Percentiles rank a stretch among this genome's conserved stretches.
These are phyloP conservation scores for Rhamnusium bicolor DNA, from an alignment of 2,888 invertebrate genomes.

Conservation along the genomic window DNA sequence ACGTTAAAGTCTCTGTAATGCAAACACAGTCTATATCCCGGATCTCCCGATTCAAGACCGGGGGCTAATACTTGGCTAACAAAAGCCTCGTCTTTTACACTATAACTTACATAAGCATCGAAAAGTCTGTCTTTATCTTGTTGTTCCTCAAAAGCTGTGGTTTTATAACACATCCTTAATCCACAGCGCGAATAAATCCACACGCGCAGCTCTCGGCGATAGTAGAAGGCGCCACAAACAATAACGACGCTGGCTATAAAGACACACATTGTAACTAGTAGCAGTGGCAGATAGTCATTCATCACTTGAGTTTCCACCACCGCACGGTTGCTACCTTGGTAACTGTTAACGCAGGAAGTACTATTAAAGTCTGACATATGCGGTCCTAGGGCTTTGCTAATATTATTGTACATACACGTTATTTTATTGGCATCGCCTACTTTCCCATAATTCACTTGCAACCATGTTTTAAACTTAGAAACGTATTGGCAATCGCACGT, in stretches of 20 bases:
- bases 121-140: conserved; percentile 89
- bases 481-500: conserved; percentile 92
- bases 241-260: conserved; percentile 84
- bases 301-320: conserved; percentile 84
- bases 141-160: conserved; percentile 85
- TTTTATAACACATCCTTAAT: conserved; percentile 88
- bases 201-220: conserved; percentile 85
- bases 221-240: conserved; percentile 85
- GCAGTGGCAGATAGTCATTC: conserved; percentile 86
- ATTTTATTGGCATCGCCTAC: conserved; percentile 85
- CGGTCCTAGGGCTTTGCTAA: conserved; percentile 80
- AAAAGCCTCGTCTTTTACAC: conserved; percentile 93
- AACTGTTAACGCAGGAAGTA: conserved; percentile 80
- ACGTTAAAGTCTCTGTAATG: conserved; percentile 94
- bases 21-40: conserved; percentile 89
- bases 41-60: conserved; percentile 87
- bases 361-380: conserved; percentile 85
- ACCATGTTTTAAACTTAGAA: conserved; percentile 85
- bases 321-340: conserved; percentile 82
- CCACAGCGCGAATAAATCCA: conserved; percentile 92
- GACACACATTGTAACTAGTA: conserved; percentile 84
- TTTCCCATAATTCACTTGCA: conserved; percentile 85
- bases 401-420: conserved; percentile 83
- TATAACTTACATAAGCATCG: conserved; percentile 97
- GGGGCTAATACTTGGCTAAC: conserved; percentile 91